Evolutionary conservation across 2,113 vertebrate species (phyloP).

Genomic region (Trematomus loennbergii): DNA sequence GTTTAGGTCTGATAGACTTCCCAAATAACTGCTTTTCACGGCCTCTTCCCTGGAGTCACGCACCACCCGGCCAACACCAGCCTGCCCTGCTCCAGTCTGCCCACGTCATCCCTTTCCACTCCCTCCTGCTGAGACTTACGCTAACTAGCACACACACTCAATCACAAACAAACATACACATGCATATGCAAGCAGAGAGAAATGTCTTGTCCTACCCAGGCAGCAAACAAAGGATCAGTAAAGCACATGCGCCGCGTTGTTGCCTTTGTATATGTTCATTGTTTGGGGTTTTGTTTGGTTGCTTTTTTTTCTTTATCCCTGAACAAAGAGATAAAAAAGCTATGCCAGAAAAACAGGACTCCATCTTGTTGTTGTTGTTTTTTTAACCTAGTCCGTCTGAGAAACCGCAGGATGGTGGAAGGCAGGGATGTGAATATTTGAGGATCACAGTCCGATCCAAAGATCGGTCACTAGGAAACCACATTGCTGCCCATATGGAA

Average conservation of each 20-base stretch:
- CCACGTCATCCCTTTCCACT: slow-evolving; percentile 58
- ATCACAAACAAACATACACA: slow-evolving; percentile 52
- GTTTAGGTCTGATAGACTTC: slow-evolving; percentile 78
- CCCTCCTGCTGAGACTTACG: slow-evolving; percentile 49
- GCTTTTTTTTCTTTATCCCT: slow-evolving; percentile 66
- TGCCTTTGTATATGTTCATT: slow-evolving; percentile 71
- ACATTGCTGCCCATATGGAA: slow-evolving; percentile 60
- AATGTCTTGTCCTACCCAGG: slow-evolving; percentile 63
- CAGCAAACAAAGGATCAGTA: slow-evolving; percentile 74
- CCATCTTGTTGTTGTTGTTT: slow-evolving; percentile 39
- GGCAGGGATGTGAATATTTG: slow-evolving; percentile 55
- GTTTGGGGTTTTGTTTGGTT: slow-evolving; percentile 74
- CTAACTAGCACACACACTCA: slow-evolving; percentile 36
- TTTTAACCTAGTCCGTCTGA: slow-evolving; percentile 45
- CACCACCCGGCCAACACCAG: slow-evolving; percentile 65
- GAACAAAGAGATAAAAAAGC: slow-evolving; percentile 75
- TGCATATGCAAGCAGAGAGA: slow-evolving; percentile 32
- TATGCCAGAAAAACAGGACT: slow-evolving; percentile 59
- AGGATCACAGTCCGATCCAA: slow-evolving; percentile 62
- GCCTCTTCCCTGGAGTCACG: slow-evolving; percentile 69
- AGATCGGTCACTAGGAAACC: slow-evolving; percentile 49
- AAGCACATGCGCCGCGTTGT: slow-evolving; percentile 57
- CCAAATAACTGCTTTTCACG: slow-evolving; percentile 67
- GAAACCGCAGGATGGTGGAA: slow-evolving; percentile 59
- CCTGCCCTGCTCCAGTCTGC: slow-evolving; percentile 57